phyloP scores from a whole-genome alignment of 2,797 vertebrate species.

The Girardinus metallicus region DNA sequence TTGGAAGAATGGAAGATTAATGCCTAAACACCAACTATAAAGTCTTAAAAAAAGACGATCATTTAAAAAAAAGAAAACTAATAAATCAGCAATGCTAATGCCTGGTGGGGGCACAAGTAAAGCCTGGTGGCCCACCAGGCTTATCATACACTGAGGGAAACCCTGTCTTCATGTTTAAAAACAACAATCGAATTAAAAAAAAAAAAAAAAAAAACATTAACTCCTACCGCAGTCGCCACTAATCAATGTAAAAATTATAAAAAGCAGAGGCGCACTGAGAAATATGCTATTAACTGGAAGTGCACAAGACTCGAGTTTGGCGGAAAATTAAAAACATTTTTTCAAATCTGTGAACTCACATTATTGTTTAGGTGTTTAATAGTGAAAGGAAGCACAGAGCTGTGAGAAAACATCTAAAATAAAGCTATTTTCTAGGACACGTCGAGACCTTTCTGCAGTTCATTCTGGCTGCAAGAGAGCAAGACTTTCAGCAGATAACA shows the following conservation, averaged over 20 bases:
- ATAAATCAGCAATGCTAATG: no score
- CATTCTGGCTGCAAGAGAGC: neutral
- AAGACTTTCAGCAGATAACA: neutral
- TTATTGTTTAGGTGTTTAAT: neutral
- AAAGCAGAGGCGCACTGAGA: neutral
- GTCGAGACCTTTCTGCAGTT: neutral
- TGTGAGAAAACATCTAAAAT: neutral
- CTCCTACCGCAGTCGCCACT: neutral
- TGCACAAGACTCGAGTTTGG: neutral
- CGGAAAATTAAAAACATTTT: neutral
- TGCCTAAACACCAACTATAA: no score
- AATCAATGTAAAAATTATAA: neutral
- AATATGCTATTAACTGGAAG: neutral
- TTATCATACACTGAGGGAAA: no score
- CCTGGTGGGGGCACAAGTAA: no score
- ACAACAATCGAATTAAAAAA: neutral
- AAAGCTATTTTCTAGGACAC: neutral
- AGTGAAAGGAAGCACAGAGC: neutral
- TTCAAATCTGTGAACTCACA: neutral
- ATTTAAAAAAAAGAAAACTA: no score
- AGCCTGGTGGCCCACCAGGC: no score
- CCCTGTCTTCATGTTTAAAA: neutral
- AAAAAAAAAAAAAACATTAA: neutral
- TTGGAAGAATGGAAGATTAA: no score
- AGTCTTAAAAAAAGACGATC: no score